Evolutionary conservation across 2,888 invertebrate species (phyloP).

Genomic region (Sinotaia quadrata): DNA sequence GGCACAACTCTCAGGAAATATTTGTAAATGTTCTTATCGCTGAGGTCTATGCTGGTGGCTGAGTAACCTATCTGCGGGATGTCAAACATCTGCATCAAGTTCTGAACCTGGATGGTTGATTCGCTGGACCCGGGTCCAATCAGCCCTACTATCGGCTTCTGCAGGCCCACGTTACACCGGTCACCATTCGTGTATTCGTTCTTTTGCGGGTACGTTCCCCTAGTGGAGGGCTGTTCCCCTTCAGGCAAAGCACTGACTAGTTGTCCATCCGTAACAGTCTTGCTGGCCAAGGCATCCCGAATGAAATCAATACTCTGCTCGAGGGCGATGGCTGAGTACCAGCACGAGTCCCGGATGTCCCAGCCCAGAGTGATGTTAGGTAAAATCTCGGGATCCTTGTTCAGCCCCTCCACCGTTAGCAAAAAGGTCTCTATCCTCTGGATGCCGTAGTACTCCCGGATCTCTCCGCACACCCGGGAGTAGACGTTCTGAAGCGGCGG

Average conservation of each 20-base stretch:
- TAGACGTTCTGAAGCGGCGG: slow-evolving; percentile 69
- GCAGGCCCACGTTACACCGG: slow-evolving; percentile 29
- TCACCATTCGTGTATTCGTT: slow-evolving; percentile 1
- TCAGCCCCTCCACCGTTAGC: slow-evolving; percentile 73
- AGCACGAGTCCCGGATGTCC: slow-evolving; percentile 85
- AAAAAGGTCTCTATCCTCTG: slow-evolving; percentile 79
- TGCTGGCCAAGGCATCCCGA: slow-evolving; percentile 76
- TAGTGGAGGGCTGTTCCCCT: not conserved
- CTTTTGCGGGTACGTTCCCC: not conserved
- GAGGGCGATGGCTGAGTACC: slow-evolving; percentile 85
- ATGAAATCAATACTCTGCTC: slow-evolving; percentile 85
- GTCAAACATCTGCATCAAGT: slow-evolving; percentile 81
- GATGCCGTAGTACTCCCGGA: slow-evolving; percentile 84
- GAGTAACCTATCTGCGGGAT: slow-evolving; percentile 84
- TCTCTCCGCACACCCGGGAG: slow-evolving; percentile 76
- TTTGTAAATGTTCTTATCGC: slow-evolving; percentile 82
- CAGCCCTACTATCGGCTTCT: slow-evolving; percentile 77
- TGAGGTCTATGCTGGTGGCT: slow-evolving; percentile 83
- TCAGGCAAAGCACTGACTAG: slow-evolving; percentile 2
- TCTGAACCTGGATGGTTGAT: slow-evolving; percentile 81
- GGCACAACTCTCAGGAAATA: slow-evolving; percentile 86
- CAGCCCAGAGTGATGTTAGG: slow-evolving; percentile 78
- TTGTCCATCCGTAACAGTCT: slow-evolving; percentile 14
- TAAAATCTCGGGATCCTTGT: slow-evolving; percentile 76
- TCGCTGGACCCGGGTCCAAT: slow-evolving; percentile 84